Conservation (phyloP, 1,140 invertebrate genomes). For the Achroia grisella region DNA sequence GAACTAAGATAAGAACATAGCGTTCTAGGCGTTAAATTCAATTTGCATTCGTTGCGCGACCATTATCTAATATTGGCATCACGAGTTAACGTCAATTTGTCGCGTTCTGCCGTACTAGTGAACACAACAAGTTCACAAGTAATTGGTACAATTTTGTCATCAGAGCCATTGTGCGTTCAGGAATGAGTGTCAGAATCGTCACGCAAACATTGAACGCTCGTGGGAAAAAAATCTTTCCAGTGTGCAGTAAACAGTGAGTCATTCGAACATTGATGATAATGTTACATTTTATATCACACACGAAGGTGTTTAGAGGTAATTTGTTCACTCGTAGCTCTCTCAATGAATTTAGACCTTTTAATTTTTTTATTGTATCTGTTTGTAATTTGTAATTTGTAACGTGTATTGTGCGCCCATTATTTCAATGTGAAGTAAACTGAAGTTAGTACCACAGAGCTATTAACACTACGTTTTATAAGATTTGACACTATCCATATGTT, state of each 20-base stretch:
- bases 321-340: no score
- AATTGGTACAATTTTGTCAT: constrained; percentile 62
- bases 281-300: no score
- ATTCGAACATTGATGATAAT: background rate
- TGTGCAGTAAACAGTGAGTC: constrained; percentile 16
- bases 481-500: no score
- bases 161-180: constrained; percentile 18
- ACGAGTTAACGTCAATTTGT: constrained; percentile 40
- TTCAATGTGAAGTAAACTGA: no score
- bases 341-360: no score
- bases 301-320: no score
- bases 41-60: constrained; percentile 55
- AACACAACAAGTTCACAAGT: constrained; percentile 38
- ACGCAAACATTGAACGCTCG: constrained; percentile 16
- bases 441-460: no score
- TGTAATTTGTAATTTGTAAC: no score
- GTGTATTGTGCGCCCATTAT: no score
- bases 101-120: constrained; percentile 15
- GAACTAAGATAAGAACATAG: constrained; percentile 12
- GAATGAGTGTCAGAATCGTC: constrained; percentile 17
- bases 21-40: constrained; percentile 27
- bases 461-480: no score
- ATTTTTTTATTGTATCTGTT: no score
- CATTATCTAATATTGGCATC: constrained; percentile 63
- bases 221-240: constrained; percentile 19